Base-by-base conservation (phyloP, 2,113 vertebrate species). In the Lynx canadensis region DNA sequence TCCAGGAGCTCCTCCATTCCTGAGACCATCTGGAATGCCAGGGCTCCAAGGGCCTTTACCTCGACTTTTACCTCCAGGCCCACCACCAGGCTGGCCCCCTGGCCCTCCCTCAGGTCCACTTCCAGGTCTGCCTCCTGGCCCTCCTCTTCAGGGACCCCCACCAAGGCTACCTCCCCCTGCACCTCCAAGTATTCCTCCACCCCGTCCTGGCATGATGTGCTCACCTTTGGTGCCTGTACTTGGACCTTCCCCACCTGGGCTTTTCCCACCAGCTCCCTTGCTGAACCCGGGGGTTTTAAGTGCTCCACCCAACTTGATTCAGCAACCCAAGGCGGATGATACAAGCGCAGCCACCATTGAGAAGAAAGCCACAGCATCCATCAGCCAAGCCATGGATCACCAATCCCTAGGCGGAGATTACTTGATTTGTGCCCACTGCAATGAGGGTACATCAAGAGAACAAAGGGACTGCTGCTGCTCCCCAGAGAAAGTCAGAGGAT, bases 341-440 rank as follows among this genome's bases (percentile, higher is more conserved):
- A 98, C 99, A 96, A 99, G 98, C 31, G 97, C 98, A 0, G 99
- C 99, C 97, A 99, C 99, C 95, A 99, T 99, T 2, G 99, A 99
- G 98, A 99, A 99, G 98, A 99, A 99, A 84, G 99, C 99, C 73
- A 99, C 98, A 0, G 99, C 99, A 79, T 99, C 99, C 12, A 99
- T 99, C 98, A 99, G 99, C 99, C 97, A 99, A 99, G 98, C 99
- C 99, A 0, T 99, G 99, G 98, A 99, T 99, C 97, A 99, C 99
- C 96, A 99, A 99, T 97, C 99, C 99, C 93, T 99, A 99, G 98
- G 99, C 99, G 0, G 99, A 99, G 98, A 99, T 99, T 95, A 99
- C 99, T 6, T 99, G 99, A 89, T 99, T 99, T 9, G 99, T 99
- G 95, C 99, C 99, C 97, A 99, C 99, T 0, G 99, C 99, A 0